Evolutionary conservation across 2,113 vertebrate species (phyloP).

Genomic region (Salvelinus fontinalis): DNA sequence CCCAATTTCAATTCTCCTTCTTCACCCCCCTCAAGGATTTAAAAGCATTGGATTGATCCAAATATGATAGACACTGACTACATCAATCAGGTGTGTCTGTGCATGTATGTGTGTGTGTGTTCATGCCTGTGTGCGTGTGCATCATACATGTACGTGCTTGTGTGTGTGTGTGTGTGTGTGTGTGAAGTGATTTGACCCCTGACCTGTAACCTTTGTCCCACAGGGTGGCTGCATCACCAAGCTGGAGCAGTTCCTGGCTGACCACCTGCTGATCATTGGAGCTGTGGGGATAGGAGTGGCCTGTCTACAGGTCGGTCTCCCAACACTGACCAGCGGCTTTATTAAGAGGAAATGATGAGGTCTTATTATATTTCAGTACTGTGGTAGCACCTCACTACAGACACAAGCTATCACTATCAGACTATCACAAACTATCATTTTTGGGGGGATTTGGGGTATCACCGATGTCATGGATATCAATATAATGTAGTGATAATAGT

Average conservation of each 20-base stretch:
- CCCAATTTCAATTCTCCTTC: neutral
- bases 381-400: too few species aligned
- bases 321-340: too few species aligned
- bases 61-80: neutral
- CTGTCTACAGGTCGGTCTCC: constrained; percentile 77
- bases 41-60: neutral
- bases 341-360: neutral
- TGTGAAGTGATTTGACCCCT: neutral
- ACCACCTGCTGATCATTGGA: constrained; percentile 82
- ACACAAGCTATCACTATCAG: too few species aligned
- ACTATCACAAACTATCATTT: too few species aligned
- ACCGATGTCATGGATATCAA: too few species aligned
- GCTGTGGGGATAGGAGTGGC: constrained; percentile 84
- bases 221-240: constrained; percentile 85
- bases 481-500: neutral
- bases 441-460: too few species aligned
- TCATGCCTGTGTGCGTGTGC: neutral
- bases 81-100: neutral
- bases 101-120: neutral
- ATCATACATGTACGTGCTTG: neutral
- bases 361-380: too few species aligned
- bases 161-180: neutral
- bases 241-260: constrained; percentile 81
- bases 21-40: too few species aligned
- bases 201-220: constrained; percentile 13